Percentiles rank a stretch among this genome's conserved stretches.
These are phyloP conservation scores for Saguinus midas DNA, from an alignment of 2,113 vertebrate species.

Conservation along the genomic window DNA sequence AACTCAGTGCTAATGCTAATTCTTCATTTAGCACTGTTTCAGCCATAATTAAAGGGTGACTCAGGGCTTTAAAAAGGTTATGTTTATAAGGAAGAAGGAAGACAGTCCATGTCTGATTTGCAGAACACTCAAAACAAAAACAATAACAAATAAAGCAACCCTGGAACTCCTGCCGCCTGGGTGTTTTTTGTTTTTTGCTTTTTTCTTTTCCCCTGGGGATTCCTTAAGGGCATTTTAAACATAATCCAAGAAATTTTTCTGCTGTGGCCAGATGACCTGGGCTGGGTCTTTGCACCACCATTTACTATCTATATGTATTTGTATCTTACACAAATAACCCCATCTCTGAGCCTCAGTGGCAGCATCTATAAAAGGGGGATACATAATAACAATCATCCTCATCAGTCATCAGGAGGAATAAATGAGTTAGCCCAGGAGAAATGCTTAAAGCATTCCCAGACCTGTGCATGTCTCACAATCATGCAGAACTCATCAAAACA, in stretches of 20 bases:
- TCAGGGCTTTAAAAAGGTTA: background rate
- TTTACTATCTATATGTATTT: background rate
- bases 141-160: background rate
- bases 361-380: background rate
- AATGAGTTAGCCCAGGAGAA: background rate
- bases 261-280: background rate
- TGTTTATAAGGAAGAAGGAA: background rate
- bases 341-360: background rate
- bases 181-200: background rate
- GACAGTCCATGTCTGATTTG: background rate
- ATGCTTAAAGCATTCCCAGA: background rate
- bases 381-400: background rate
- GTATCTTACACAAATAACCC: background rate
- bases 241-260: background rate
- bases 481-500: background rate
- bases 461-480: background rate
- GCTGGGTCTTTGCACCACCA: background rate
- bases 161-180: background rate
- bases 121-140: background rate
- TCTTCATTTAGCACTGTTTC: background rate
- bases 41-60: background rate
- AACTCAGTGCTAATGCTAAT: background rate
- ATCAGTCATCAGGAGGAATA: background rate
- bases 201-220: background rate
- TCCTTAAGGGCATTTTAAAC: background rate